Evolutionary conservation across 2,888 invertebrate species (phyloP).

Genomic region (Drosophila pseudotalamancana): DNA sequence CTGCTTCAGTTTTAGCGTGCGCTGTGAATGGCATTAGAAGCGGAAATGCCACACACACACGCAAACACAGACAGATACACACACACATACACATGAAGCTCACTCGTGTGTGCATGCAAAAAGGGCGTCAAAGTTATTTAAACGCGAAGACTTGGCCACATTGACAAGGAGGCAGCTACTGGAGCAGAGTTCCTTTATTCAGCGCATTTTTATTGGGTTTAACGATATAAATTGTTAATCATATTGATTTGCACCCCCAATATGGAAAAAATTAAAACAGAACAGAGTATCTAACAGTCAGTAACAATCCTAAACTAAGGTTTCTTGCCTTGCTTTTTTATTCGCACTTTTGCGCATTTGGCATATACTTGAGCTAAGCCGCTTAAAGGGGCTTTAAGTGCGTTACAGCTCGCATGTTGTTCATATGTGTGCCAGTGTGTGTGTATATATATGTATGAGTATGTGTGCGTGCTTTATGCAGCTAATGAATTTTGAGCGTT

Average conservation of each 20-base stretch:
- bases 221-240: neutral
- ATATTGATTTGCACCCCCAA: too few species aligned
- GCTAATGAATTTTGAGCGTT: constrained; percentile 75
- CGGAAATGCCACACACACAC: constrained; percentile 51
- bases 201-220: constrained; percentile 15
- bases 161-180: constrained; percentile 39
- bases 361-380: constrained; percentile 71
- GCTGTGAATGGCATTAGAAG: constrained; percentile 58
- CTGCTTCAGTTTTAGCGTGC: constrained; percentile 32
- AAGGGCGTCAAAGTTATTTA: constrained; percentile 77
- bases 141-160: constrained; percentile 53
- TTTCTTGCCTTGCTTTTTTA: constrained; percentile 2
- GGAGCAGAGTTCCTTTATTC: constrained; percentile 26
- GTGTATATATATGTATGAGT: constrained; percentile 3
- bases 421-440: neutral
- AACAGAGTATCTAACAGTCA: neutral
- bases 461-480: constrained; percentile 34
- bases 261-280: too few species aligned
- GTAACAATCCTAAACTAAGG: neutral
- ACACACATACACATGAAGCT: constrained; percentile 1
- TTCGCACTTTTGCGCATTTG: constrained; percentile 39
- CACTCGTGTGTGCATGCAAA: constrained; percentile 30
- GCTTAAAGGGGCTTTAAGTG: constrained; percentile 62
- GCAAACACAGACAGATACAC: constrained; percentile 8
- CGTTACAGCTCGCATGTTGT: constrained; percentile 23